phyloP scores from a whole-genome alignment of 2,888 invertebrate species.

The Microctonus hyperodae region DNA sequence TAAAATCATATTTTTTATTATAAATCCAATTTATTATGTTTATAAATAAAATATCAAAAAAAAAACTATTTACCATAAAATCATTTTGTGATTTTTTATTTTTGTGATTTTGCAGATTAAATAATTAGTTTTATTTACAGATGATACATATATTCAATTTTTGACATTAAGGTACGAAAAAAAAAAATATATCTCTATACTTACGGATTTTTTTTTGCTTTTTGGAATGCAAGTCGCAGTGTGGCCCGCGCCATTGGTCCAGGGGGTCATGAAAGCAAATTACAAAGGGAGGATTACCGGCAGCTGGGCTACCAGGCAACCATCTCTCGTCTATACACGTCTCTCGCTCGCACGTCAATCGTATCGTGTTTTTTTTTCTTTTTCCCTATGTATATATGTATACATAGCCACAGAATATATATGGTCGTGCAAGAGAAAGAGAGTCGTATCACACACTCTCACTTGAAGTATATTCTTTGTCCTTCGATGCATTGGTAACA shows the following conservation, averaged over 20 bases:
- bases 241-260: conserved; percentile 54
- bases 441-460: conserved; percentile 36
- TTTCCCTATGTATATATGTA: too few relatives aligned
- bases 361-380: conserved; percentile 7
- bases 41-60: too few relatives aligned
- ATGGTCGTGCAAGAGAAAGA: conserved; percentile 13
- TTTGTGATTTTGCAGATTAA: too few relatives aligned
- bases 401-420: conserved; percentile 14
- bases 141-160: too few relatives aligned
- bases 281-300: conserved; percentile 64
- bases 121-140: too few relatives aligned
- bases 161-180: too few relatives aligned
- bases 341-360: conserved; percentile 31
- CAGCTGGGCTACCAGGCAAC: conserved; percentile 62
- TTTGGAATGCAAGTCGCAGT: conserved; percentile 25
- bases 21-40: too few relatives aligned
- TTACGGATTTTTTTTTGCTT: background rate
- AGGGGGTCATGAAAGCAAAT: conserved; percentile 61
- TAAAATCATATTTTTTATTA: too few relatives aligned
- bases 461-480: conserved; percentile 60
- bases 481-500: conserved; percentile 62
- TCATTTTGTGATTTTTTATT: too few relatives aligned
- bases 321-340: conserved; percentile 46
- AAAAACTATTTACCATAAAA: too few relatives aligned
- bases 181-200: background rate